Evolutionary conservation across 2,888 invertebrate species (phyloP).

Genomic region (Standfussiana lucernea): DNA sequence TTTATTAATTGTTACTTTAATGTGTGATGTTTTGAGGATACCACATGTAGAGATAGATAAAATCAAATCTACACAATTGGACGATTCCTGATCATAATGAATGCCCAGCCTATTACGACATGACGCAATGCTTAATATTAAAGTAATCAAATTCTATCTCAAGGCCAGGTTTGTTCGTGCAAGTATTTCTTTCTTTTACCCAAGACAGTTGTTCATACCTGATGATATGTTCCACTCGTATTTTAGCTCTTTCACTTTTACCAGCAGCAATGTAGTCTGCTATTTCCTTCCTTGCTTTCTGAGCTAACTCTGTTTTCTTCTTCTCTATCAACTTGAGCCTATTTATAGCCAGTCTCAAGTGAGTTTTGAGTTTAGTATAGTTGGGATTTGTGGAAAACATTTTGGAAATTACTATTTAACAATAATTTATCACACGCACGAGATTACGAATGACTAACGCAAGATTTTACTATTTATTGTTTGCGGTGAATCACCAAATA

Average conservation of each 20-base stretch:
- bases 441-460: conserved; percentile 66
- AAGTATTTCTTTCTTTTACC: not conserved
- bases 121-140: conserved; percentile 60
- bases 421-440: conserved; percentile 43
- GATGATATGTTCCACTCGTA: conserved; percentile 99
- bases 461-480: conserved; percentile 62
- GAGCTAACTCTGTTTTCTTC: conserved; percentile 98
- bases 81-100: conserved; percentile 5
- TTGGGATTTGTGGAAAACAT: conserved; percentile 98
- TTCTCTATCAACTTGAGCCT: conserved; percentile 98
- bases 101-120: conserved; percentile 43
- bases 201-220: conserved; percentile 86
- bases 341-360: conserved; percentile 97
- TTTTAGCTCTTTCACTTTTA: conserved; percentile 97
- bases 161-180: conserved; percentile 52
- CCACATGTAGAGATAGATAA: not conserved
- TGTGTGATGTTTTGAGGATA: not conserved
- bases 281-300: conserved; percentile 99
- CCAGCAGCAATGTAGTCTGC: conserved; percentile 97
- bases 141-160: conserved; percentile 36
- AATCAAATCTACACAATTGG: conserved; percentile 11
- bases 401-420: conserved; percentile 67
- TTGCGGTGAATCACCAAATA: conserved; percentile 63
- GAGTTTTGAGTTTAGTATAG: conserved; percentile 98
- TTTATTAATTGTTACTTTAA: not conserved